These are phyloP conservation scores for Oopsacas minuta DNA, from an alignment of 37 sponge, comb jelly and placozoan genomes.

Conservation along the genomic window DNA sequence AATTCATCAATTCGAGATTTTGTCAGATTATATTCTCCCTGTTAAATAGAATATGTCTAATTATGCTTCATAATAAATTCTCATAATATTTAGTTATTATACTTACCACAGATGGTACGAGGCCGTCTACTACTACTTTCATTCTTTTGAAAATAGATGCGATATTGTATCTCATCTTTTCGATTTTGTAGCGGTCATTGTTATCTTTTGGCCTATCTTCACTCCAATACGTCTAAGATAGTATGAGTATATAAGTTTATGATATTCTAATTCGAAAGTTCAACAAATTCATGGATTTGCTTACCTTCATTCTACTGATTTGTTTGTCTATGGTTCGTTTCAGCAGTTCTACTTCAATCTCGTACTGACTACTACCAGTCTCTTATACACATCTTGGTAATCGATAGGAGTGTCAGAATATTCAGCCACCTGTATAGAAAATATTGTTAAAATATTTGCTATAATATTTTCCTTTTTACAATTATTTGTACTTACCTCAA, in stretches of 20 bases:
- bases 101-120: neutral
- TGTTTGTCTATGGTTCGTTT: neutral
- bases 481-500: neutral
- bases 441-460: neutral
- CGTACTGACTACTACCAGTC: neutral
- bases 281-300: neutral
- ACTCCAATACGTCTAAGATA: neutral
- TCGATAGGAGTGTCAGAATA: neutral
- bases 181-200: neutral
- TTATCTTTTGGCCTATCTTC: neutral
- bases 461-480: too few relatives aligned
- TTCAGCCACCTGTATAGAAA: neutral
- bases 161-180: neutral
- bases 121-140: neutral
- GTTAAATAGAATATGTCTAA: neutral
- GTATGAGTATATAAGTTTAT: neutral
- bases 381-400: neutral
- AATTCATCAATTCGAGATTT: neutral
- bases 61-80: too few relatives aligned
- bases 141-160: neutral
- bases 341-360: neutral
- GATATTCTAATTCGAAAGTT: neutral
- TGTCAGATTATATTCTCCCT: neutral
- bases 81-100: too few relatives aligned
- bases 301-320: constrained; percentile 3